phyloP scores from a whole-genome alignment of 2,888 invertebrate genomes.

The Eueremaeus valkanovi region DNA sequence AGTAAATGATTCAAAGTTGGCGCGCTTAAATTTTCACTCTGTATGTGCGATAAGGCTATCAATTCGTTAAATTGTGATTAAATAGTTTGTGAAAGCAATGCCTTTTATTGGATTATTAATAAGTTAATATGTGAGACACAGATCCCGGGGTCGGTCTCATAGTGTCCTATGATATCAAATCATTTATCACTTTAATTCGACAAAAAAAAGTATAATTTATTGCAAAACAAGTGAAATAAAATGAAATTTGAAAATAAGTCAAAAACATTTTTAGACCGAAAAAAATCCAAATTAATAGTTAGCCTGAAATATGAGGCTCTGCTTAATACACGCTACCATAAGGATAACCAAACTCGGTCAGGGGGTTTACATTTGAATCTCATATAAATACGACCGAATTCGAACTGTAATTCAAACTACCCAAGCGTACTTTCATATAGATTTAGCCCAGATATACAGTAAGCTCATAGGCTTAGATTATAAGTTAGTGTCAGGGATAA shows the following conservation, averaged over 20 bases:
- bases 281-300: background rate
- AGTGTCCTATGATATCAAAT: constrained; percentile 1
- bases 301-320: constrained; percentile 18
- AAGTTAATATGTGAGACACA: background rate
- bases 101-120: background rate
- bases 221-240: background rate
- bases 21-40: no score
- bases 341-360: no score
- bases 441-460: no score
- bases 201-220: constrained; percentile 22
- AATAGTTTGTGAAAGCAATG: background rate
- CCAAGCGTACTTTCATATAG: no score
- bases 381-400: no score
- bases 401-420: no score
- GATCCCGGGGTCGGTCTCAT: background rate
- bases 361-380: background rate
- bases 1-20: no score
- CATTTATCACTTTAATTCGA: constrained; percentile 30
- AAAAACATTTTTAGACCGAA: background rate
- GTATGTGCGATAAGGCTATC: no score
- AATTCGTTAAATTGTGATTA: background rate
- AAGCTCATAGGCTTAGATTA: no score
- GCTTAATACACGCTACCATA: background rate
- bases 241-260: background rate
- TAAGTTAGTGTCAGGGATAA: no score